Evolutionary conservation across 2,797 vertebrate genomes (phyloP).

Genomic region (Muscicapa striata): DNA sequence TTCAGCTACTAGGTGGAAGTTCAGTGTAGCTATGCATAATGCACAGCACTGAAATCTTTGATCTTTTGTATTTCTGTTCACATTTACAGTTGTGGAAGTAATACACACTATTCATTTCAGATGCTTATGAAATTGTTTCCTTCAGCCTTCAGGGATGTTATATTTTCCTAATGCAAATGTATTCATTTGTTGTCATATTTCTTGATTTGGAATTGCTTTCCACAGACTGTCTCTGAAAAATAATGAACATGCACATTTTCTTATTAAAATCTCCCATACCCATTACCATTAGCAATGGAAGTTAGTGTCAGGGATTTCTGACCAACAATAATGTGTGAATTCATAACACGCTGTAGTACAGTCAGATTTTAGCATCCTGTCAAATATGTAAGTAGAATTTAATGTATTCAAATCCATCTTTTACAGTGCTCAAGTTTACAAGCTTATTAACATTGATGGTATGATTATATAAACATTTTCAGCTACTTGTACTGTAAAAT

Average conservation of each 20-base stretch:
- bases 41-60: not conserved
- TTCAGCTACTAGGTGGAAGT: not conserved
- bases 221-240: not conserved
- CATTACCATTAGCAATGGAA: not conserved
- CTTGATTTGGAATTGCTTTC: conserved; percentile 4
- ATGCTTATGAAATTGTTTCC: not conserved
- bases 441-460: conserved; percentile 78
- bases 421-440: conserved; percentile 70
- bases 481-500: not conserved
- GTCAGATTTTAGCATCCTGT: conserved; percentile 57
- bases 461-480: conserved; percentile 1
- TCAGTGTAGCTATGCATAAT: not conserved
- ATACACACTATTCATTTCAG: not conserved
- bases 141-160: not conserved
- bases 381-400: conserved; percentile 44
- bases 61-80: not conserved
- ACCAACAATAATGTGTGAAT: conserved; percentile 51
- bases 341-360: conserved; percentile 37
- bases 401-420: conserved; percentile 59
- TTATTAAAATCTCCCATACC: not conserved
- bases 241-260: not conserved
- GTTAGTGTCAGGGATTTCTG: conserved; percentile 25
- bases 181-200: not conserved
- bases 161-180: not conserved
- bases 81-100: not conserved